These are phyloP conservation scores for Sylvilagus bachmani DNA, from an alignment of 2,113 vertebrate genomes.

Conservation along the genomic window DNA sequence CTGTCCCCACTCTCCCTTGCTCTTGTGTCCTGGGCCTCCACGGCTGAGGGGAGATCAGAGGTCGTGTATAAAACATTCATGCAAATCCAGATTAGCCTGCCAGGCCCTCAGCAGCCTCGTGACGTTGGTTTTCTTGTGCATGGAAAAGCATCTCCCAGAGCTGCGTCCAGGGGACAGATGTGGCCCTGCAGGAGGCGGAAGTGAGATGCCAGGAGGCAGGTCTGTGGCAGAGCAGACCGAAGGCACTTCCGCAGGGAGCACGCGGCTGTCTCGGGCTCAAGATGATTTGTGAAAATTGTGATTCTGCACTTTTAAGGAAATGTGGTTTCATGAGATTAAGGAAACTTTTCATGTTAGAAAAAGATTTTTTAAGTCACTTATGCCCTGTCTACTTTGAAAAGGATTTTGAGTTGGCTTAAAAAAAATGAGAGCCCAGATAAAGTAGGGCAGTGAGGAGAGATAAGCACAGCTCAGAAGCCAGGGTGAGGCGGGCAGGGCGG, in stretches of 20 bases:
- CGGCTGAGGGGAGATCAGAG: not conserved
- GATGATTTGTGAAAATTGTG: not conserved
- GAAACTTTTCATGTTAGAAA: conserved; percentile 42
- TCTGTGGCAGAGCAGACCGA: too few relatives aligned
- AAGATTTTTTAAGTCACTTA: not conserved
- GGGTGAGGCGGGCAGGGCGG: not conserved
- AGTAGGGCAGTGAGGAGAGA: conserved; percentile 33
- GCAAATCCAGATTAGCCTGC: not conserved
- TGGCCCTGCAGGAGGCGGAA: not conserved
- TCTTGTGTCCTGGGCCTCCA: not conserved
- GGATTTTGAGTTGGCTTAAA: conserved; percentile 38
- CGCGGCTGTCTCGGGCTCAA: not conserved
- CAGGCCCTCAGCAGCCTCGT: not conserved
- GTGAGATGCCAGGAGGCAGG: not conserved
- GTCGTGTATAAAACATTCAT: conserved; percentile 54
- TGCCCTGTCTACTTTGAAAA: conserved; percentile 27
- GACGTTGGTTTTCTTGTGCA: not conserved
- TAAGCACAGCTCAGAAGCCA: not conserved
- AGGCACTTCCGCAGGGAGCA: not conserved
- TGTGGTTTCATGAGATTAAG: conserved; percentile 66
- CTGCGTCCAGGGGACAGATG: not conserved
- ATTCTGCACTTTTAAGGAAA: conserved; percentile 60
- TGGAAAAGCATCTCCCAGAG: not conserved
- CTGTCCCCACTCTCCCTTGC: not conserved
- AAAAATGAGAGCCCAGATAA: conserved; percentile 7